Base-by-base conservation (phyloP, 2,888 invertebrate species). In the Amiota mariae region DNA sequence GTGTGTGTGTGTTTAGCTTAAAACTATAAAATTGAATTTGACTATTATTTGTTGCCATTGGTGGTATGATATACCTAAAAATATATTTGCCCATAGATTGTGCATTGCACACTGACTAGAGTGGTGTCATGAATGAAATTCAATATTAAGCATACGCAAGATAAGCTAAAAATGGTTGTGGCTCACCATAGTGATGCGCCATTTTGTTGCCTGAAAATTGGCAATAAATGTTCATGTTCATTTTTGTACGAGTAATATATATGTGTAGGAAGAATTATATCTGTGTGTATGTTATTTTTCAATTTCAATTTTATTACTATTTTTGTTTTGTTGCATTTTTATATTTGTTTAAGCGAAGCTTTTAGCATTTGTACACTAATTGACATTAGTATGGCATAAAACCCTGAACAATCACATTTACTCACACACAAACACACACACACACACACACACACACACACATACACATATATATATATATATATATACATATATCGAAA, bases 301-400 rank as follows among this genome's bases (percentile, higher is more conserved):
- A 47, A 46, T 54, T 15, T 49, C 49, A 63, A 70, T 20, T 64
- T 51, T 67, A 36, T 36, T 36, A 6, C 36, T 61, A 71, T 71
- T 63, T 63, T 49, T 61, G 24, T 51, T 51, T 59, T 59, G 57
- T 18, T 59, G 57, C 18, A 20, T 15, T 59, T 18, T 20, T 59
- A 59, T 59, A 36, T 59, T 75, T 84, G 85, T 83, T 82, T 82
- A 77, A 84, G 85, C 63, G 36, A 63, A 46, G 63, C 85, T 83
- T 83, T 83, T 83, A 84, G 83, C 83, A 82, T 77, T 77, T 80
- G 80, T 82, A 85, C 79, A 84, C 84, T 83, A 83, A 83, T 85
- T 85, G 85, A 83, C 83, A 84, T 85, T 81, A 82, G 59, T 57
- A 18, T 57, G 36, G 36, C 36, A 36, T 36, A 36, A 36, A 36